Base-by-base conservation (phyloP, 2,797 vertebrate species). In the Glossophaga mutica region DNA sequence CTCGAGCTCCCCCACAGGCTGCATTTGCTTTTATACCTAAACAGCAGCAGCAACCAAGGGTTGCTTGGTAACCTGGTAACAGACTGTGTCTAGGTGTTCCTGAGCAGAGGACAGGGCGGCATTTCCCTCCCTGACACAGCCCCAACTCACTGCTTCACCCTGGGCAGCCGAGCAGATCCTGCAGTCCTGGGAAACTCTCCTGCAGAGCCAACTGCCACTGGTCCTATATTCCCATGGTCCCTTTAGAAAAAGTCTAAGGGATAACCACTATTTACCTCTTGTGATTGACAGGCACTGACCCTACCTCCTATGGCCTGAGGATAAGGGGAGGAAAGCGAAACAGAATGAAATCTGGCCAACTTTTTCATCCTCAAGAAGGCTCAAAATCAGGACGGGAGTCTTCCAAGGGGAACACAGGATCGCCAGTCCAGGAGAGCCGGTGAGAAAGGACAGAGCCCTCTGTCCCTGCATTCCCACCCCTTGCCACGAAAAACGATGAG, bases 41-140 rank as follows among this genome's bases (percentile, higher is more conserved):
- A 57, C 22, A 52, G 77, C 85, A 34, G 65, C 16, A 5, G 79
- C 16, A 7, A 24, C 39, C 0, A 32, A 37, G 82, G 48, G 91
- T 52, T 95, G 92, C 96, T 22, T 82, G 73, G 96, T 65, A 96
- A 94, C 96, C 88, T 9, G 46, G 77, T 62, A 78, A 94, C 24
- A 1, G 42, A 84, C n/a, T 18, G 8, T 44, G 87, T 73, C 93
- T 18, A 2, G 59, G 77, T n/a, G 55, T 48, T 76, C 34, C 24
- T 4, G 10, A 81, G 73, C 71, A 37, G 55, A 82, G 37, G 18
- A 57, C 24, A 12, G 68, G 34, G 5, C 1, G 0, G 8, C 3
- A 6, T 67, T 21, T 46, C 73, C 77, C 82, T 52, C 95, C 89
- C 42, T 71, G n/a, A 44, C 44, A 2, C 3, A n/a, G 67, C 2